These are phyloP conservation scores for Calliopsis andreniformis DNA, from an alignment of 1,140 invertebrate genomes.

Conservation along the genomic window DNA sequence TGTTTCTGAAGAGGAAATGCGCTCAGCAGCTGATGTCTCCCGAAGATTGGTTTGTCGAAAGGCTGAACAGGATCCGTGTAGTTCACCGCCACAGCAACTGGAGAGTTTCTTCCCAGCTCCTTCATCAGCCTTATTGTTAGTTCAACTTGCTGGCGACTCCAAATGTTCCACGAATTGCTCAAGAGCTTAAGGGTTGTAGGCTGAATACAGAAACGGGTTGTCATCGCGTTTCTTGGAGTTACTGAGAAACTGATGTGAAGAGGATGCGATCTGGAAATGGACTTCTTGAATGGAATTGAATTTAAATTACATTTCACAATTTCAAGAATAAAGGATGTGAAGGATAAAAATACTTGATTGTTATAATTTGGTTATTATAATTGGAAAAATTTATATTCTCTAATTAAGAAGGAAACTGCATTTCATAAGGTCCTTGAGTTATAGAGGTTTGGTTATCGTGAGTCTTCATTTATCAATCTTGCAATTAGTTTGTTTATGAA, in stretches of 20 bases:
- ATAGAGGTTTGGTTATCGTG: neutral
- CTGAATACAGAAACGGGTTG: neutral
- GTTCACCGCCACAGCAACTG: neutral
- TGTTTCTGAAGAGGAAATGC: constrained; percentile 13
- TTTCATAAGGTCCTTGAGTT: neutral
- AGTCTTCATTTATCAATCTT: constrained; percentile 7
- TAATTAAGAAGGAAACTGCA: too few relatives aligned
- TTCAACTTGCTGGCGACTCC: constrained; percentile 13
- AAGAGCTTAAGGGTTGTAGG: neutral
- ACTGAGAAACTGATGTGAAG: neutral
- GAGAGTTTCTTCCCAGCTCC: constrained; percentile 4
- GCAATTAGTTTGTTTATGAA: constrained; percentile 22
- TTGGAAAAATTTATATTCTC: too few relatives aligned
- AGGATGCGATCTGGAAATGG: neutral
- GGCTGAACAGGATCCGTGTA: constrained; percentile 12
- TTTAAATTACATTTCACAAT: neutral
- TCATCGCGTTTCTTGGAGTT: constrained; percentile 11
- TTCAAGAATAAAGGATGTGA: neutral
- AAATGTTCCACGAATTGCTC: constrained; percentile 11
- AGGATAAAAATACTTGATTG: too few relatives aligned
- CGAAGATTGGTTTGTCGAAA: constrained; percentile 28
- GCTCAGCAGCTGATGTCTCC: neutral
- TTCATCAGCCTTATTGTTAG: constrained; percentile 30
- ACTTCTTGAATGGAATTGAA: neutral
- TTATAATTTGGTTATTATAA: too few relatives aligned